Evolutionary conservation across 2,888 invertebrate species (phyloP), one percentile per base, ranked within the genome.

Genomic region (Ommatoiulus sabulosus): DNA sequence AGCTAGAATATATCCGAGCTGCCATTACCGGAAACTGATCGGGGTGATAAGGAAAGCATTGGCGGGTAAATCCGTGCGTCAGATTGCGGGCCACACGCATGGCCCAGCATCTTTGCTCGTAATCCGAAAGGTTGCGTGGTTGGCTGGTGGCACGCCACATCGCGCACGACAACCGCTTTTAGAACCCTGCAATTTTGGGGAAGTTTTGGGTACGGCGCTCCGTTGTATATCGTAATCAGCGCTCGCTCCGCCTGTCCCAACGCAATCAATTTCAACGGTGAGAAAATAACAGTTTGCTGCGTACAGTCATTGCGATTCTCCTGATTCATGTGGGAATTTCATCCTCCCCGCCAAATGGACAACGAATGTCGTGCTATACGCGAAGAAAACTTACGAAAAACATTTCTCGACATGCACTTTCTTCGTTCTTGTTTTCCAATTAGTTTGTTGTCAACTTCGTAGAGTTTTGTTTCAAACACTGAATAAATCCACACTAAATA

Each of bases 21-120:
- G 20, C 63, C 63, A 63, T 63, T 63, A 20, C 63, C 63, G 63
- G 63, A 63, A 63, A 63, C 63, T 17, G 63, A 63, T 63, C 63
- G 2, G 20, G 20, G n/a, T 7, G 63, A 63, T 63, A 63, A n/a
- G 63, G 20, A n/a, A n/a, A 6, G 20, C 20, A 63, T 20, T 20
- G 57, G 57, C 17, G 57, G 57, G 17, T 12, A 15, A 57, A 57
- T 17, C 57, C 20, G 5, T 20, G 63, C 63, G 0, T 20, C 63
- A 63, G 52, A 52, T 52, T 52, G 52, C 52, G 52, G 48, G 48
- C 48, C 48, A 12, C 8, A 48, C 12, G 48, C 12, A 12, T 48
- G 12, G 8, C 8, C 48, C 48, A 48, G 48, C 48, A 6, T 48
- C 48, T 48, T 48, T 8, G 6, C 20, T 5, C 7, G 63, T 17